These are phyloP conservation scores for Jaculus jaculus DNA, from an alignment of 2,113 vertebrate genomes.

Conservation along the genomic window DNA sequence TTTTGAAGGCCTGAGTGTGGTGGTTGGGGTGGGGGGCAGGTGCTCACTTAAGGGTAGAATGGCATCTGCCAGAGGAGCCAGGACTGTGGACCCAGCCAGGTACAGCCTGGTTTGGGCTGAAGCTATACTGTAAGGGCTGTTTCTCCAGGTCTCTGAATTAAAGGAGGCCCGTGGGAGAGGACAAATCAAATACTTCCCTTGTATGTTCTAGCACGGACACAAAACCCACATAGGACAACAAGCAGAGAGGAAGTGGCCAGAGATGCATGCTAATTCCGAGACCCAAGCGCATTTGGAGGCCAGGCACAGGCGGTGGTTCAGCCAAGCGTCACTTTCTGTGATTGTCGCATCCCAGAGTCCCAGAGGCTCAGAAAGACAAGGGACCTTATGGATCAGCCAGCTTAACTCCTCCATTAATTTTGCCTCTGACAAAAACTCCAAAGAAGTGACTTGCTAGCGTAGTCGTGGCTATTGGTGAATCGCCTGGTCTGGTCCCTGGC, in stretches of 20 bases:
- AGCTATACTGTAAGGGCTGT: not conserved
- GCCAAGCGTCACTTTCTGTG: not conserved
- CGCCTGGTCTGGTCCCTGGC: not conserved
- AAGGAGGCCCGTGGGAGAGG: not conserved
- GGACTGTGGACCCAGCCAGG: not conserved
- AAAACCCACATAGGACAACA: not conserved
- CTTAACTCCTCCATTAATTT: slow-evolving; percentile 31
- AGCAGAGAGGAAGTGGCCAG: slow-evolving; percentile 31
- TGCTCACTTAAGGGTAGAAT: not conserved
- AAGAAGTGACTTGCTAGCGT: not conserved
- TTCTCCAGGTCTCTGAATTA: not conserved
- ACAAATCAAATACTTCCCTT: not conserved
- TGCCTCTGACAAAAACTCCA: not conserved
- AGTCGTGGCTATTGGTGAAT: not conserved
- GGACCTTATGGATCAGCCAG: not conserved
- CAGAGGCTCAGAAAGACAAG: not conserved
- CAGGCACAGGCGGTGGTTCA: not conserved
- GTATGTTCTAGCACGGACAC: not conserved
- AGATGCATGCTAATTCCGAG: not conserved
- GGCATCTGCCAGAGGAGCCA: not conserved
- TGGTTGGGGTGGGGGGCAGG: too few species aligned
- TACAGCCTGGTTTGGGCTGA: not conserved
- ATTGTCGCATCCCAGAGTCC: not conserved
- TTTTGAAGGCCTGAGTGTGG: not conserved
- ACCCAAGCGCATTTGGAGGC: not conserved